Evolutionary conservation across 2,113 vertebrate genomes (phyloP), one percentile per base, ranked within the genome.

Genomic region (Pelusios castaneus): DNA sequence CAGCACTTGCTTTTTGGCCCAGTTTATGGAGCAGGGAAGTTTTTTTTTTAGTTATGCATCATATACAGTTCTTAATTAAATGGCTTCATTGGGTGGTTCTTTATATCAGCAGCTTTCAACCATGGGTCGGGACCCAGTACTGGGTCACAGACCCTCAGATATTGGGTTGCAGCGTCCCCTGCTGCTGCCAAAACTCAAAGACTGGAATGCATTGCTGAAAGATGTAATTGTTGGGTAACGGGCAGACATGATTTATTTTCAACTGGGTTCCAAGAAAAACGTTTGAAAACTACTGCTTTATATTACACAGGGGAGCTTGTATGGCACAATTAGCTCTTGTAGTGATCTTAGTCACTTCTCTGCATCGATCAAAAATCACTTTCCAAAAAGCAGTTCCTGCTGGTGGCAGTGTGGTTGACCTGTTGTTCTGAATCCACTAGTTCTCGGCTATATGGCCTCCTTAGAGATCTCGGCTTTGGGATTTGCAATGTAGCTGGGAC

Each of bases 41-140:
- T 73, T 80, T 80, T 87, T 89, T 89, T 63, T 9, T 78, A 79
- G 88, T 95, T 96, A 89, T 84, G 90, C 96, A 94, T 96, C 95
- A 82, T 93, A 96, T 92, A 90, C 87, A 75, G 80, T 88, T 91
- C 56, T 80, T 97, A 95, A 96, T 97, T 95, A 97, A 96, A 78
- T 94, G 89, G 84, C 88, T 95, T 96, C 95, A 95, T 96, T 96
- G 92, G 95, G 92, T 97, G 88, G 51, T 58, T 97, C 38, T 95
- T 92, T 95, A n/a, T n/a, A n/a, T n/a, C n/a, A n/a, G n/a, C n/a
- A n/a, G n/a, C n/a, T n/a, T n/a, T n/a, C n/a, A n/a, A n/a, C n/a
- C n/a, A n/a, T n/a, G n/a, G n/a, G n/a, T n/a, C n/a, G n/a, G n/a
- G n/a, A n/a, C n/a, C n/a, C n/a, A n/a, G n/a, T n/a, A n/a, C n/a